phyloP scores from a whole-genome alignment of 2,888 invertebrate species.

The Lochmaea crataegi region DNA sequence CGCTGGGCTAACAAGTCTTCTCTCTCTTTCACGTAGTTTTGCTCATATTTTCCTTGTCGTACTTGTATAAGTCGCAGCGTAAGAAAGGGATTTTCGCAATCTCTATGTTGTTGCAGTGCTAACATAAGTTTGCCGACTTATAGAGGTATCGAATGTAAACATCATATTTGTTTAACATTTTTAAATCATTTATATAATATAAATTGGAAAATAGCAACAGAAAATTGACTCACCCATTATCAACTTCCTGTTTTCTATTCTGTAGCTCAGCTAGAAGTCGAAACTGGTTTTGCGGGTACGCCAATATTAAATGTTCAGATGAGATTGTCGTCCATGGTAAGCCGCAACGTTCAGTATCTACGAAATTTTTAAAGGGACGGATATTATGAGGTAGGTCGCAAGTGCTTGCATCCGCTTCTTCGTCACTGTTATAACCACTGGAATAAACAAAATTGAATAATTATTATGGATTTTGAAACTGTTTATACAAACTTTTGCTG shows the following conservation, averaged over 20 bases:
- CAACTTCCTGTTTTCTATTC: conserved; percentile 36
- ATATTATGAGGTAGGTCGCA: conserved; percentile 49
- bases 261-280: conserved; percentile 50
- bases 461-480: no score
- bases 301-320: conserved; percentile 49
- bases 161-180: no score
- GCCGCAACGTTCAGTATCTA: conserved; percentile 46
- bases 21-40: no score
- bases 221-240: conserved; percentile 43
- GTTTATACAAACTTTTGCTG: not conserved
- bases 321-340: conserved; percentile 53
- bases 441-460: conserved; percentile 27
- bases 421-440: conserved; percentile 54
- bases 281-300: conserved; percentile 47
- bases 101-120: no score
- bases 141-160: no score
- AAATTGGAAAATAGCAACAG: no score
- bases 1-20: no score
- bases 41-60: no score
- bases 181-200: no score
- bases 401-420: conserved; percentile 49
- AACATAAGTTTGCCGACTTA: no score
- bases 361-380: conserved; percentile 27
- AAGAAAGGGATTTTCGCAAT: no score
- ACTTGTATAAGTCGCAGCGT: no score